A percentile compares a stretch with the other conserved stretches of the same genome.
Evolutionary conservation across 2,888 invertebrate species (phyloP).

Genomic region (Cantharis lateralis): DNA sequence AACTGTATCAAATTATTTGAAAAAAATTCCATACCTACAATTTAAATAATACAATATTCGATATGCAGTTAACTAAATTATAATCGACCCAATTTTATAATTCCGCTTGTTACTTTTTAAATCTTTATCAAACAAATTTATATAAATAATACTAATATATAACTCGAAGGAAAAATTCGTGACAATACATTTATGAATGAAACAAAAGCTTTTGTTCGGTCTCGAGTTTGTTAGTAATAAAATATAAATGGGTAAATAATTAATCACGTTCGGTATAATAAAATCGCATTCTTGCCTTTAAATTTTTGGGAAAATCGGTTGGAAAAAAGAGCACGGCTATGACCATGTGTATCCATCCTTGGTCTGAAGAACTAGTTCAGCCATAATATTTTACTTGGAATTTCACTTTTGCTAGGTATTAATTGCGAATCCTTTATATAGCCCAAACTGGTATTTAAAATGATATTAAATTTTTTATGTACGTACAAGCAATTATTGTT

Average conservation of each 20-base stretch:
- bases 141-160: not conserved
- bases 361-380: not conserved
- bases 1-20: slow-evolving; percentile 33
- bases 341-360: not conserved
- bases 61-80: slow-evolving; percentile 19
- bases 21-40: slow-evolving; percentile 26
- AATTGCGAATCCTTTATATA: not conserved
- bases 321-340: no score
- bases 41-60: slow-evolving; percentile 27
- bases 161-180: not conserved
- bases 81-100: slow-evolving; percentile 17
- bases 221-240: not conserved
- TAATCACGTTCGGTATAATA: not conserved
- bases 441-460: not conserved
- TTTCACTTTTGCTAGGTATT: not conserved
- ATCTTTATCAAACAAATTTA: not conserved
- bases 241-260: slow-evolving; percentile 1
- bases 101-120: slow-evolving; percentile 14
- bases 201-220: slow-evolving; percentile 1
- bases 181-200: slow-evolving; percentile 7
- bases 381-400: not conserved
- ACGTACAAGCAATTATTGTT: not conserved
- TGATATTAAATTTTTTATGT: not conserved
- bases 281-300: not conserved
- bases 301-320: not conserved